A percentile compares a stretch with the other conserved stretches of the same genome.
Evolutionary conservation across 2,797 vertebrate genomes (phyloP).

Genomic region (Mormyrus proboscirostris): DNA sequence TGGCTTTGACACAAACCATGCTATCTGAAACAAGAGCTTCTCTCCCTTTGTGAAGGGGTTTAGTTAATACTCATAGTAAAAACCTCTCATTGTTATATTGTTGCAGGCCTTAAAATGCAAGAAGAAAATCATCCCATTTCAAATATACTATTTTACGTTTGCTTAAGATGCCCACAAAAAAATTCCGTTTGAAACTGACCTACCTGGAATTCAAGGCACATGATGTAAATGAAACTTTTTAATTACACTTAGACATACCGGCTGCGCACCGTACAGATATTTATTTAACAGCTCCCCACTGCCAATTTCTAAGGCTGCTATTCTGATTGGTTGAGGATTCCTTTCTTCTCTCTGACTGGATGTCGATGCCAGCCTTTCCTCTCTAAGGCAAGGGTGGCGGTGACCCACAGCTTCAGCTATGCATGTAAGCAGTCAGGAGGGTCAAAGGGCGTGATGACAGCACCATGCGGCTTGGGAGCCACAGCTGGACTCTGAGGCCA

Average conservation of each 20-base stretch:
- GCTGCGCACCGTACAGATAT: not conserved
- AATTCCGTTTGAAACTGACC: not conserved
- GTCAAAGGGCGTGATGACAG: not conserved
- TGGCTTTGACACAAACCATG: not conserved
- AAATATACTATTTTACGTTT: not conserved
- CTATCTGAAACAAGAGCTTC: constrained; percentile 11
- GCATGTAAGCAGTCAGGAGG: not conserved
- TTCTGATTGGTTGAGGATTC: not conserved
- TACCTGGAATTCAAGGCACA: not conserved
- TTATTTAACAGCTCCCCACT: not conserved
- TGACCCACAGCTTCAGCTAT: constrained; percentile 18
- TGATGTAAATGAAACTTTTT: not conserved
- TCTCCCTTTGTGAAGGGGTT: not conserved
- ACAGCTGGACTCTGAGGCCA: not conserved
- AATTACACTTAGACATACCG: not conserved
- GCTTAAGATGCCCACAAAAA: not conserved
- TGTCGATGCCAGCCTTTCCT: not conserved
- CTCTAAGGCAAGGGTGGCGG: constrained; percentile 10
- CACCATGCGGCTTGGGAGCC: not conserved
- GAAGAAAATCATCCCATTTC: not conserved
- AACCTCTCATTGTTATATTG: constrained; percentile 2
- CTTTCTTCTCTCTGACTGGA: not conserved
- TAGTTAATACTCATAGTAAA: constrained; percentile 10
- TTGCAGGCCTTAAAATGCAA: not conserved
- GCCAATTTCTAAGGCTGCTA: not conserved